phyloP scores from a whole-genome alignment of 2,113 vertebrate species.

The Neolamprologus devosi region DNA sequence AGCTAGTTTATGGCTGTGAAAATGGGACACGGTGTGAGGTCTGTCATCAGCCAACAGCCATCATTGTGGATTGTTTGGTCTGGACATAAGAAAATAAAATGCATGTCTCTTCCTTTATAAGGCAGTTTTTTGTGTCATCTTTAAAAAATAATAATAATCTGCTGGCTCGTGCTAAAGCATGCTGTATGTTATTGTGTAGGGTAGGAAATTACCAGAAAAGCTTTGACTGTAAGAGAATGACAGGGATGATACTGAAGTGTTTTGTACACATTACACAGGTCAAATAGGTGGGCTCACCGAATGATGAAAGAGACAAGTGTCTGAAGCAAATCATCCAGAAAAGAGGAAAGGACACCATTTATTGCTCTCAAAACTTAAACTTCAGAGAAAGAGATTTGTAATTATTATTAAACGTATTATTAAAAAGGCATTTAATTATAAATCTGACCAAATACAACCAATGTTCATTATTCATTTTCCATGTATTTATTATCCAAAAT shows the following conservation, averaged over 20 bases:
- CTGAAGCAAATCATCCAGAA: background rate
- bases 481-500: background rate
- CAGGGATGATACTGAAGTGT: background rate
- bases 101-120: background rate
- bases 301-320: background rate
- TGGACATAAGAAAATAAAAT: background rate
- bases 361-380: background rate
- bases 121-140: background rate
- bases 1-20: background rate
- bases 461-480: background rate
- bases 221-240: background rate
- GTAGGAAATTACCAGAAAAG: background rate
- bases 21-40: background rate
- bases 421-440: background rate
- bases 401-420: background rate
- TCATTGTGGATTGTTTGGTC: background rate
- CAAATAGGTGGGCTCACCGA: background rate
- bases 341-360: background rate
- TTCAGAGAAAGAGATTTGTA: background rate
- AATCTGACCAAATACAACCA: background rate
- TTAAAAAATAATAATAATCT: background rate
- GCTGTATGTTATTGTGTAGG: background rate
- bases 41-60: background rate
- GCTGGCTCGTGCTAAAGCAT: background rate
- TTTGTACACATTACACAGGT: background rate